Evolutionary conservation across 2,888 invertebrate genomes (phyloP), one percentile per base, ranked within the genome.

Genomic region (Chrysolina americana): DNA sequence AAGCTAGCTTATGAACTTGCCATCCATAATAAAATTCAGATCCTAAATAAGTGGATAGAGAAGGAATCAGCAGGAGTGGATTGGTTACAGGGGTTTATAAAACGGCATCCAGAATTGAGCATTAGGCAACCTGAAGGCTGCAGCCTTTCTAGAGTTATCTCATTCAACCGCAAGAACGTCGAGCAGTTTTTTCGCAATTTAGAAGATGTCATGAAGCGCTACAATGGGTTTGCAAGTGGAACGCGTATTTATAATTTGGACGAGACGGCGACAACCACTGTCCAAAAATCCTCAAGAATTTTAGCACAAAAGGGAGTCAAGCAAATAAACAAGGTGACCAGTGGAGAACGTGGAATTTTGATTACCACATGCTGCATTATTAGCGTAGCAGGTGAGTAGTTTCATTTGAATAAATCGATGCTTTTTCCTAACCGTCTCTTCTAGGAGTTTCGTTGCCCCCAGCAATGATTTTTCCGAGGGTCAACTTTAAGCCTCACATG

Each of bases 351-450:
- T n/a, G n/a, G n/a, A n/a, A n/a, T n/a, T n/a, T n/a, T n/a, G n/a
- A n/a, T n/a, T n/a, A n/a, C n/a, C n/a, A n/a, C n/a, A 21, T 65
- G 48, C 41, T 65, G 65, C 23, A 48, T 65, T 19, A 23, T 65
- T 10, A 48, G 21, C n/a, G 48, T 48, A 65, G 21, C 65, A 48
- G 28, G 68, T 44, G 44, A 44, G 44, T 44, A 44, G 13, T 44
- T 13, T 44, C 13, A 44, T 44, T 44, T 44, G 8, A 44, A 44
- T 44, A 44, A 44, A 44, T 11, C 13, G 44, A 44, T 44, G 1
- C 9, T 44, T 44, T 44, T 44, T 13, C 44, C 13, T 44, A 28
- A 28, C 28, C 28, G 28, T 28, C n/a, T n/a, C n/a, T n/a, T n/a
- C n/a, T n/a, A n/a, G n/a, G n/a, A 28, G 28, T 6, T 44, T 5